A percentile compares a stretch with the other conserved stretches of the same genome.
Conservation (phyloP, 1,140 invertebrate species). For the Panagrolaimus sp. region DNA sequence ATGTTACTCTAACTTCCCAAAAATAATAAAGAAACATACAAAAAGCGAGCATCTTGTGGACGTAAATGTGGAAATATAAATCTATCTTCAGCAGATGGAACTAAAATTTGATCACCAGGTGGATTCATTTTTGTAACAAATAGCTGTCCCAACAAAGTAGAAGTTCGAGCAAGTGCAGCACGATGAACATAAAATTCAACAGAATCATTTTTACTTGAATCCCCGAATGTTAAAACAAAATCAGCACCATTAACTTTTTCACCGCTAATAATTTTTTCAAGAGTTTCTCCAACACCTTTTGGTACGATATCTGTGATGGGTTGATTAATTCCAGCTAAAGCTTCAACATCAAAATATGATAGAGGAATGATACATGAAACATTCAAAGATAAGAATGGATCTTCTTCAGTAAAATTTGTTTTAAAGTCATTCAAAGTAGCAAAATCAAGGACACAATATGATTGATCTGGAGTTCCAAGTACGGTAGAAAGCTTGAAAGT, state of each 20-base stretch:
- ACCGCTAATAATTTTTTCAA: background rate
- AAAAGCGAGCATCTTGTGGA: background rate
- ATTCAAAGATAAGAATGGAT: background rate
- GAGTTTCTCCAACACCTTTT: background rate
- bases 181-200: slow-evolving; percentile 14
- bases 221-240: slow-evolving; percentile 5
- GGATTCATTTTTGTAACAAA: background rate
- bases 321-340: background rate
- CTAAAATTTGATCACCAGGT: slow-evolving; percentile 1
- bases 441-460: background rate
- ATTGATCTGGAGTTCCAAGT: background rate
- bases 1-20: no score
- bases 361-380: background rate
- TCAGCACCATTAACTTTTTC: background rate
- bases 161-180: background rate
- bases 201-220: slow-evolving; percentile 15
- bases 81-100: background rate
- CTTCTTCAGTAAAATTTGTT: background rate
- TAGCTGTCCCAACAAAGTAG: background rate
- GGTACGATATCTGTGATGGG: background rate
- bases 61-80: slow-evolving; percentile 1
- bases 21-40: no score
- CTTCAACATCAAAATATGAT: background rate
- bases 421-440: background rate
- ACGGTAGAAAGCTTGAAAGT: background rate